A percentile compares a stretch with the other conserved stretches of the same genome.
These are phyloP conservation scores for Cossypha dichroa DNA, from an alignment of 2,797 vertebrate genomes.

Conservation along the genomic window DNA sequence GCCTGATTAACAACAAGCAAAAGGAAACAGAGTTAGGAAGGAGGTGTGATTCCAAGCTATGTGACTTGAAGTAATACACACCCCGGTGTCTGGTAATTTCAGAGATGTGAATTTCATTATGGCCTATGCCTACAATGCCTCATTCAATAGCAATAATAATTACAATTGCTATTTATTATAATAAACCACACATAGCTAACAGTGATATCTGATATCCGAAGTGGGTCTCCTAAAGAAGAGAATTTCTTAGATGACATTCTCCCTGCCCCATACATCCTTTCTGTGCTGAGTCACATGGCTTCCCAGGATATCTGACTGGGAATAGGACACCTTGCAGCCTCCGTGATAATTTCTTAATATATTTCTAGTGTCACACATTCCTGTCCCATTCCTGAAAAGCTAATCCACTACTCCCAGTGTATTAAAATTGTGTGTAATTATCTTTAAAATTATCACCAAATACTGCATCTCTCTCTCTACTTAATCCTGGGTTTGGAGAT, in stretches of 20 bases:
- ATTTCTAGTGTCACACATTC: neutral
- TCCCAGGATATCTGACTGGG: neutral
- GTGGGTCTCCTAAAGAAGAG: neutral
- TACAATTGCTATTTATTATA: neutral
- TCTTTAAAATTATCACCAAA: neutral
- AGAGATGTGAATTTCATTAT: neutral
- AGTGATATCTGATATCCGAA: neutral
- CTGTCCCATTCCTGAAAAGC: neutral
- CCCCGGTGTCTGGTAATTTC: neutral
- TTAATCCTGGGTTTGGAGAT: neutral
- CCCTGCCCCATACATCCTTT: neutral
- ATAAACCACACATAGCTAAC: neutral
- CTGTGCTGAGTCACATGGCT: neutral
- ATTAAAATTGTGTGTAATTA: neutral
- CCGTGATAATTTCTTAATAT: neutral
- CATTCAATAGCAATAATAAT: neutral
- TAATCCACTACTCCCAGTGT: neutral
- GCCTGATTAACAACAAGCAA: neutral
- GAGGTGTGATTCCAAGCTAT: neutral
- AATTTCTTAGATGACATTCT: neutral
- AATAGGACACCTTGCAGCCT: neutral
- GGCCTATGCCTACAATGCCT: neutral
- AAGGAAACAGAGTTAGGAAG: neutral
- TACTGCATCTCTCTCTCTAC: neutral
- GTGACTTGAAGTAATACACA: neutral